Percentiles rank a stretch among this genome's conserved stretches.
These are phyloP conservation scores for Bujurquina vittata DNA, from an alignment of 2,113 vertebrate species.

Conservation along the genomic window DNA sequence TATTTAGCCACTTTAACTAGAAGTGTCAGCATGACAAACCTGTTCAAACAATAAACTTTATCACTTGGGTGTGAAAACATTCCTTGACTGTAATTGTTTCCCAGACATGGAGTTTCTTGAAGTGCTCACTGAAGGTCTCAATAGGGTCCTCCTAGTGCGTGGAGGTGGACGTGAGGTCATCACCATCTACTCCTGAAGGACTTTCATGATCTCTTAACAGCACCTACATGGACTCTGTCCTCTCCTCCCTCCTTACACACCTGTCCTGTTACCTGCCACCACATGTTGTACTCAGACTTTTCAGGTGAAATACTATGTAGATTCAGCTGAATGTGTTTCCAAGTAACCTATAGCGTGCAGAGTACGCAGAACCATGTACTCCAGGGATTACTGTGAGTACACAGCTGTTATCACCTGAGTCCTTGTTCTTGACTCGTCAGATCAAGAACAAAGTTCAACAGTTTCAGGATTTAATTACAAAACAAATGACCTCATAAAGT, in stretches of 20 bases:
- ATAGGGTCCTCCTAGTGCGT: conserved; percentile 94
- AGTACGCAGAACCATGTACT: conserved; percentile 1
- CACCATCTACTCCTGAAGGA: conserved; percentile 97
- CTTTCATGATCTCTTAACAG: conserved; percentile 60
- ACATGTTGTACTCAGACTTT: not conserved
- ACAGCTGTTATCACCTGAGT: not conserved
- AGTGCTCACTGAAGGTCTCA: conserved; percentile 95
- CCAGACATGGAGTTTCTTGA: conserved; percentile 99
- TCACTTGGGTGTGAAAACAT: not conserved
- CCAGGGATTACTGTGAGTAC: not conserved
- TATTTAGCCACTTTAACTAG: not conserved
- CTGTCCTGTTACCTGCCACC: not conserved
- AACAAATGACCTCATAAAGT: not conserved
- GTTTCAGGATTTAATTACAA: not conserved
- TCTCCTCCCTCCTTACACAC: conserved; percentile 8
- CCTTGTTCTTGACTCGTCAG: not conserved
- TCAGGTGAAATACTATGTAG: not conserved
- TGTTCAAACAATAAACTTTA: not conserved
- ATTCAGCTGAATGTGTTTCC: not conserved
- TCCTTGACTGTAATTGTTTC: conserved; percentile 74
- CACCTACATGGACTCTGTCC: conserved; percentile 26
- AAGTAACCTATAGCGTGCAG: not conserved
- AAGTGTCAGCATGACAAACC: no score
- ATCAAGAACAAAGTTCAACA: not conserved
- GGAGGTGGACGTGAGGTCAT: conserved; percentile 98